A percentile compares a stretch with the other conserved stretches of the same genome.
Evolutionary conservation across 2,113 vertebrate species (phyloP).

Genomic region (Sialia sialis): DNA sequence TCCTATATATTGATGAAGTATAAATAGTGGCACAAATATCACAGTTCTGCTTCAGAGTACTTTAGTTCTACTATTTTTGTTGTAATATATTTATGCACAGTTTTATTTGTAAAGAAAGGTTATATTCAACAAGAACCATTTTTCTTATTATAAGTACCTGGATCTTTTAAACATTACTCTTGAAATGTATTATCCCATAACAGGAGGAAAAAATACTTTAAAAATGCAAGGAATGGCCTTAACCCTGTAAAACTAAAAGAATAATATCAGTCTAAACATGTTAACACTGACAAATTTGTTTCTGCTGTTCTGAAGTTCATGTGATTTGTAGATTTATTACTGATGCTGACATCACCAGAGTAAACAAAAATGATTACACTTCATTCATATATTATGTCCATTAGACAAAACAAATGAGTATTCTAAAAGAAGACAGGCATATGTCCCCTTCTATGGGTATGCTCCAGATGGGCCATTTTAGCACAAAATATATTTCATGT

Average conservation of each 20-base stretch:
- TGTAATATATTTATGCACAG: not conserved
- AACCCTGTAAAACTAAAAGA: not conserved
- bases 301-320: not conserved
- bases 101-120: not conserved
- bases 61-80: not conserved
- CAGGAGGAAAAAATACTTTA: not conserved
- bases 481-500: not conserved
- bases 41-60: not conserved
- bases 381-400: not conserved
- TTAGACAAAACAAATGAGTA: not conserved
- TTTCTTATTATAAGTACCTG: fast-evolving
- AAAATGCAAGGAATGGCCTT: not conserved
- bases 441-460: not conserved
- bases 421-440: not conserved
- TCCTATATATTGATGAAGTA: not conserved
- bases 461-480: not conserved
- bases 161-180: not conserved
- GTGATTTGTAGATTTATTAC: not conserved
- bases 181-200: not conserved
- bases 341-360: not conserved
- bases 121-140: not conserved
- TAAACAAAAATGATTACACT: not conserved
- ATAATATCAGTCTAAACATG: not conserved
- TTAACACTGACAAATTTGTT: not conserved
- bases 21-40: not conserved